Base-by-base conservation (phyloP, 2,888 invertebrate species). In the Adineta ricciae region DNA sequence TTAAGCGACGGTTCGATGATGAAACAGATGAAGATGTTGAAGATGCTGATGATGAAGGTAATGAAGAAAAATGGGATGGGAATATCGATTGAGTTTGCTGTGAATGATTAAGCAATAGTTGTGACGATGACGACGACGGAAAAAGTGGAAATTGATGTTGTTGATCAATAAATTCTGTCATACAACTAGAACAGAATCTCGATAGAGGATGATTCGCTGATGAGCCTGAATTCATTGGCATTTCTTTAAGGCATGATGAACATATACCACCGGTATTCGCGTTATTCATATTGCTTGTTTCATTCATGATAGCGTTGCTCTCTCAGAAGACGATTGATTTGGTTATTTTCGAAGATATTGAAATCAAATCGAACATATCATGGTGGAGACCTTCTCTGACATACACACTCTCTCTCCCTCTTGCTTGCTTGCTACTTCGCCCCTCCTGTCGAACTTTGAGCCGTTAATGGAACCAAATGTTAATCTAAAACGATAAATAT, bases 1-100 rank as follows among this genome's bases (percentile, higher is more conserved):
- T 84, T 41, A 83, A 56, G 24, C 56, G 46, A 32, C 64, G 73
- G 27, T 84, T 84, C 16, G 82, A 56, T 16, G 84, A 85, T 8
- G 84, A 85, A 11, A 83, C 36, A 11, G 84, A 85, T 7, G 84
- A 85, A 24, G 83, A 83, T 16, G 84, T 83, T 14, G 83, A 84
- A 19, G 64, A 64, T 38, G 83, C 32, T n/a, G 56, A 38, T 46
- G 84, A 85, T 4, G 83, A 83, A 24, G 83, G 46, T 19, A 85
- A 52, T 24, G 83, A 72, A 24, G 84, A 64, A 27, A 50, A 83
- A 56, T 83, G 56, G 56, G 78, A 24, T 78, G 38, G 78, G n/a
- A 78, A 19, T 64, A 64, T 41, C 14, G 78, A 38, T 78, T 41
- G 78, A n/a, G 2, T 9, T 11, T 78, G 41, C 32, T 64, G 56